A percentile compares a stretch with the other conserved stretches of the same genome.
Evolutionary conservation across 2,888 invertebrate genomes (phyloP).

Genomic region (Nomada fabriciana): DNA sequence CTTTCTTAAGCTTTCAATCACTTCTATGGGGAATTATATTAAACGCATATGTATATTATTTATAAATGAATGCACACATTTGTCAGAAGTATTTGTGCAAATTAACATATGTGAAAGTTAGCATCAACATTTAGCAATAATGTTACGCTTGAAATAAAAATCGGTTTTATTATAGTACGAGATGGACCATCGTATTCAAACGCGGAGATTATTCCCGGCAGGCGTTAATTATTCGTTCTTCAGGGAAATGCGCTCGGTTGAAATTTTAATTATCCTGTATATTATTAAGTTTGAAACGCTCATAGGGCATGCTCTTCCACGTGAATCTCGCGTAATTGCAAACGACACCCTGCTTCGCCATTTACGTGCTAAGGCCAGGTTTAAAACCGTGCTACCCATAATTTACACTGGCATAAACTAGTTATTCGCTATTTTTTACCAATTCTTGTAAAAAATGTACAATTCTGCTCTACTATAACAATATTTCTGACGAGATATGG

Average conservation of each 20-base stretch:
- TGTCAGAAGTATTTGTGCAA: background rate
- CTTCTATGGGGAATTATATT: too few relatives aligned
- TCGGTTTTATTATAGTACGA: background rate
- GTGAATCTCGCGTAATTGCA: slow-evolving; percentile 32
- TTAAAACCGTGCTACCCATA: background rate
- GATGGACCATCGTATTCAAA: background rate
- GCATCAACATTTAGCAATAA: background rate
- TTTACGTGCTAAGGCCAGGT: slow-evolving; percentile 2
- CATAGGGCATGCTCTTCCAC: background rate
- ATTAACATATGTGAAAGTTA: background rate
- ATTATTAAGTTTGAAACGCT: slow-evolving; percentile 13
- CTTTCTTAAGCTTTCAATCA: background rate
- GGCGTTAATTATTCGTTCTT: slow-evolving; percentile 42
- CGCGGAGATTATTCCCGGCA: background rate
- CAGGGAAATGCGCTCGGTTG: slow-evolving; percentile 3
- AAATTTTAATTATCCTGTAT: slow-evolving; percentile 29
- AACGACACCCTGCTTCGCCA: slow-evolving; percentile 13
- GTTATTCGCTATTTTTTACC: too few relatives aligned
- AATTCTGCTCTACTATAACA: too few relatives aligned
- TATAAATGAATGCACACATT: background rate
- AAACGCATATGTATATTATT: background rate
- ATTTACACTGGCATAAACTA: too few relatives aligned
- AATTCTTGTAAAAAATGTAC: too few relatives aligned
- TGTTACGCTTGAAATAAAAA: background rate
- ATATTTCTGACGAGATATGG: too few relatives aligned